A percentile compares a stretch with the other conserved stretches of the same genome.
Evolutionary conservation across 2,888 invertebrate genomes (phyloP).

Genomic region (Alloscopus bannaensis): DNA sequence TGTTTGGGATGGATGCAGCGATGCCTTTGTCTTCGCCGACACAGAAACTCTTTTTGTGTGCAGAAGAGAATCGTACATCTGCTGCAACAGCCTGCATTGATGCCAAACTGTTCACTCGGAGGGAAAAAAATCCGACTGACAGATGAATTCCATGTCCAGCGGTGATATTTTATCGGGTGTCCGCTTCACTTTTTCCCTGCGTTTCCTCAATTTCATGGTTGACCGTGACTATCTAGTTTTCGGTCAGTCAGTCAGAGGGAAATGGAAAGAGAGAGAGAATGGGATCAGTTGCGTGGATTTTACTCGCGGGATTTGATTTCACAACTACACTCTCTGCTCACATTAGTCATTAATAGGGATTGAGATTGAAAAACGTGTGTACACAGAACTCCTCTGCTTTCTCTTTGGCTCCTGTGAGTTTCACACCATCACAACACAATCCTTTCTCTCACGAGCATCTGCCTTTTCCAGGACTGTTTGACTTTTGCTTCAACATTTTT

Average conservation of each 20-base stretch:
- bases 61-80: conserved; percentile 30
- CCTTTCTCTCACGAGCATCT: no score
- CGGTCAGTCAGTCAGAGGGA: conserved; percentile 23
- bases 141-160: conserved; percentile 57
- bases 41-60: no score
- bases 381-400: not conserved
- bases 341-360: conserved; percentile 41
- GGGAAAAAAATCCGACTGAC: conserved; percentile 46
- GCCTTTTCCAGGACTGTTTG: conserved; percentile 6
- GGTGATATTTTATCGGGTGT: conserved; percentile 61
- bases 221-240: conserved; percentile 50
- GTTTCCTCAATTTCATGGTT: conserved; percentile 58
- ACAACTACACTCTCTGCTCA: conserved; percentile 22
- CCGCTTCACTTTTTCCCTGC: conserved; percentile 21
- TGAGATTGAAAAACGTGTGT: not conserved
- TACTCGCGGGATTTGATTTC: conserved; percentile 52
- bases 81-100: not conserved
- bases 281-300: conserved; percentile 31
- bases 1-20: no score
- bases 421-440: not conserved
- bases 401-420: not conserved
- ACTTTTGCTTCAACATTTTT: not conserved
- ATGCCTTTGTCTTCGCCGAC: no score
- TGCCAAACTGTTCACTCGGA: conserved; percentile 14
- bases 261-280: no score